These are phyloP conservation scores for Campylomormyrus tamandua DNA, from an alignment of 2,113 vertebrate species.

Conservation along the genomic window DNA sequence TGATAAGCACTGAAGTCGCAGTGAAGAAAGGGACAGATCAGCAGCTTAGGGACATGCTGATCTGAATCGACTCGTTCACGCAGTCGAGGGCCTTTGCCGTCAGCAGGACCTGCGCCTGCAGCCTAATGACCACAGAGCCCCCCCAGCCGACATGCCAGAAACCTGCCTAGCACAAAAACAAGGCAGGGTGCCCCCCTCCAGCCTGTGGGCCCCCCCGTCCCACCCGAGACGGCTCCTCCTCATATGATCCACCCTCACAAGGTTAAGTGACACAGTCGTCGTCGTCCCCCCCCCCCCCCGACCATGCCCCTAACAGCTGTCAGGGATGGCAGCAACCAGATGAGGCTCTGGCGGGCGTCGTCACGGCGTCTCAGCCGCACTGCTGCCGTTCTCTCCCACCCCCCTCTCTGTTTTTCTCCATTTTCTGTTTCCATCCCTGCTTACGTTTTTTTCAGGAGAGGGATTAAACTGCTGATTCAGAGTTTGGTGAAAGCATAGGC, in stretches of 20 bases:
- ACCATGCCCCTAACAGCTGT: background rate
- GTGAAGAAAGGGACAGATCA: too few species aligned
- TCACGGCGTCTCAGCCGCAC: background rate
- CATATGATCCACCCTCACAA: constrained; percentile 30
- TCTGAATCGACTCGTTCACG: background rate
- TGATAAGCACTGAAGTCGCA: too few species aligned
- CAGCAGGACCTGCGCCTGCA: background rate
- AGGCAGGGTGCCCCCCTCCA: background rate
- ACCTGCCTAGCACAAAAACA: background rate
- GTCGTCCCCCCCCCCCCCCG: background rate
- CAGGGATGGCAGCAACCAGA: constrained; percentile 14
- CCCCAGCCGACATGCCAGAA: background rate
- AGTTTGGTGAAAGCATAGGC: background rate
- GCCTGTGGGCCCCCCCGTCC: background rate
- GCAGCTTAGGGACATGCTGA: background rate
- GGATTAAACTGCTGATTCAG: constrained; percentile 13
- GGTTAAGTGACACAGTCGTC: constrained; percentile 34
- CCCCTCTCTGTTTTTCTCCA: constrained; percentile 13
- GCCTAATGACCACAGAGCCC: background rate
- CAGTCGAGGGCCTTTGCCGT: background rate
- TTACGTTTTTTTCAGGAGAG: constrained; percentile 29
- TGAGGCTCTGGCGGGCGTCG: background rate
- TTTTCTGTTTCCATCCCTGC: constrained; percentile 32
- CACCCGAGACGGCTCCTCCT: constrained; percentile 21
- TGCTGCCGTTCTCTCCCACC: background rate